phyloP scores from a whole-genome alignment of 2,888 invertebrate species.

The Drosophila cognata region DNA sequence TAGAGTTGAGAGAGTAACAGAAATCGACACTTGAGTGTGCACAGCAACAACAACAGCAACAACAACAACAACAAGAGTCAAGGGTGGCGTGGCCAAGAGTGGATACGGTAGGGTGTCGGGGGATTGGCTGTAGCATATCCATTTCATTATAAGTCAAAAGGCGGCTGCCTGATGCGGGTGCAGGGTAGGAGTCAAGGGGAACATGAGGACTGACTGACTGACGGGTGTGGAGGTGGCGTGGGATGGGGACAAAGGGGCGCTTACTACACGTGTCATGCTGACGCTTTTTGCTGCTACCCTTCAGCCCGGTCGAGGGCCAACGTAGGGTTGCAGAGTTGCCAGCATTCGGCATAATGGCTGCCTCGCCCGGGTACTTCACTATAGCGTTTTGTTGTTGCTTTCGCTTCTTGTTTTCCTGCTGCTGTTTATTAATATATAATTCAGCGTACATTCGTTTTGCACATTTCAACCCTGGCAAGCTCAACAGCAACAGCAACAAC shows the following conservation, averaged over 20 bases:
- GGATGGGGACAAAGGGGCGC: constrained; percentile 2
- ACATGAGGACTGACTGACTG: neutral
- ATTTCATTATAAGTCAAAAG: constrained; percentile 81
- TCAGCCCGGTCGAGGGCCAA: constrained; percentile 18
- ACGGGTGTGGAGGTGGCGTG: neutral
- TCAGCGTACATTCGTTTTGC: constrained; percentile 43
- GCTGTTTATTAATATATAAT: constrained; percentile 74
- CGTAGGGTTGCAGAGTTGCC: constrained; percentile 60
- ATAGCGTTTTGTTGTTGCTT: constrained; percentile 44
- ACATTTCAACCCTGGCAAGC: constrained; percentile 73
- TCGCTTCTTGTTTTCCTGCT: constrained; percentile 31
- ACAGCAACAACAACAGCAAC: constrained; percentile 4
- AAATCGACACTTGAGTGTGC: constrained; percentile 69
- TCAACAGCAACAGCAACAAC: constrained; percentile 24
- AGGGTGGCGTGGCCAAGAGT: neutral
- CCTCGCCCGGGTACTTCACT: constrained; percentile 63
- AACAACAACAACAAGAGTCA: constrained; percentile 9
- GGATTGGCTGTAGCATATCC: constrained; percentile 63
- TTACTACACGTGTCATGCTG: constrained; percentile 73
- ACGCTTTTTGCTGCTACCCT: constrained; percentile 49
- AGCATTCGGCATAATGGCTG: constrained; percentile 75
- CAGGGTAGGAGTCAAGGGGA: neutral
- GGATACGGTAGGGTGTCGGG: neutral
- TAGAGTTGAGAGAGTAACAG: constrained; percentile 54
- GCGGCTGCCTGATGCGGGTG: constrained; percentile 54